A percentile compares a stretch with the other conserved stretches of the same genome.
These are phyloP conservation scores for Gila robusta DNA, from an alignment of 2,797 vertebrate species.

Conservation along the genomic window DNA sequence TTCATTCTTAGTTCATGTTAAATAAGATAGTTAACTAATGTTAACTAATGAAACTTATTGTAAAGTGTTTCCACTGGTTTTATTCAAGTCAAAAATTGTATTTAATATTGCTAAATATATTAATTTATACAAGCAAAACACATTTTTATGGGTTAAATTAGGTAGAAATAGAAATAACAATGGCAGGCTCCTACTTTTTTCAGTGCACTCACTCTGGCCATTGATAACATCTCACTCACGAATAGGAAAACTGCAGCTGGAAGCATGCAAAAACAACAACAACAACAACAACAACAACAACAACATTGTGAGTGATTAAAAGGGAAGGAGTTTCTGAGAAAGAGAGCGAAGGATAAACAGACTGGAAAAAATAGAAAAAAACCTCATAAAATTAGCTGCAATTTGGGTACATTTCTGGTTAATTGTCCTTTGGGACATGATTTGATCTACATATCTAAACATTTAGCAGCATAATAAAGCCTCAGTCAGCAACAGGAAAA, in stretches of 20 bases:
- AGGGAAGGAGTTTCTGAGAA: constrained; percentile 83
- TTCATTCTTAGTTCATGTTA: too few relatives aligned
- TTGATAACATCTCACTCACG: constrained; percentile 90
- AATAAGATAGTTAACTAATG: too few relatives aligned
- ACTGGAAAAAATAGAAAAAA: constrained; percentile 77
- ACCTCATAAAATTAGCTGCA: constrained; percentile 76
- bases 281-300: constrained; percentile 63
- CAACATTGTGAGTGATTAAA: constrained; percentile 74
- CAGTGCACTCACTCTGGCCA: constrained; percentile 80
- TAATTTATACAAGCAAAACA: neutral
- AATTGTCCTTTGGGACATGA: constrained; percentile 74
- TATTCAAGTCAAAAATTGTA: neutral
- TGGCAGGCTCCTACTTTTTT: neutral
- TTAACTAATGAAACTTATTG: too few relatives aligned
- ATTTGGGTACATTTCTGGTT: constrained; percentile 79
- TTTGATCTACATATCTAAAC: constrained; percentile 78
- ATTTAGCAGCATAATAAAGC: constrained; percentile 71
- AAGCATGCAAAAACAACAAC: constrained; percentile 65
- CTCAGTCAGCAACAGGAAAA: constrained; percentile 49
- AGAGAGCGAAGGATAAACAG: constrained; percentile 81
- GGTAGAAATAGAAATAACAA: constrained; percentile 6
- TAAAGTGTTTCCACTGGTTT: neutral
- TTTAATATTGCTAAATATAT: neutral
- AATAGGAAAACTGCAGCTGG: constrained; percentile 83
- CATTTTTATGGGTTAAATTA: constrained; percentile 64